Conservation (phyloP, 2,797 vertebrate species). For the Jordanella pulchra region DNA sequence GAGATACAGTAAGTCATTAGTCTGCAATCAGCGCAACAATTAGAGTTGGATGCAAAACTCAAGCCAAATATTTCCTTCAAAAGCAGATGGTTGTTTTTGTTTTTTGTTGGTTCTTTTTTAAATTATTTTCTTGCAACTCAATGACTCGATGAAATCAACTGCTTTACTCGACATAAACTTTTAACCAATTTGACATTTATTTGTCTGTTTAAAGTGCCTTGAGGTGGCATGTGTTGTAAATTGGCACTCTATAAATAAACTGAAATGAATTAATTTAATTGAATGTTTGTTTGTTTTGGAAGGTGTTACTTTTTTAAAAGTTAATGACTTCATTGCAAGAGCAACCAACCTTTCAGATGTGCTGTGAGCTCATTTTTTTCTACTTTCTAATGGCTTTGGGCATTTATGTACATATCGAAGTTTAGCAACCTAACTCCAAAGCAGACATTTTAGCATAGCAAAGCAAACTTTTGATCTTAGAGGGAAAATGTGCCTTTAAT, state of each 20-base stretch:
- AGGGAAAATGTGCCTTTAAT: constrained; percentile 65
- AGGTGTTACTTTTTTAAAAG: no score
- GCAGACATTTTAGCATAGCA: constrained; percentile 46
- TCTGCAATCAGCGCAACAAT: not conserved
- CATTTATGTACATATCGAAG: constrained; percentile 47
- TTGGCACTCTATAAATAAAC: no score
- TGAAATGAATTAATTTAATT: no score
- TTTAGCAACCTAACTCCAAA: constrained; percentile 33
- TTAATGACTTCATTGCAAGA: not conserved
- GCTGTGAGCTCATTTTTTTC: constrained; percentile 7
- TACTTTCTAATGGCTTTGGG: constrained; percentile 43
- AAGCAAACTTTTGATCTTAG: constrained; percentile 55
- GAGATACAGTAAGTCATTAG: constrained; percentile 22
- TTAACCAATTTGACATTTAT: no score
- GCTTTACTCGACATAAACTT: no score
- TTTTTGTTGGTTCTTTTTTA: no score
- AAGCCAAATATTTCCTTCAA: constrained; percentile 22
- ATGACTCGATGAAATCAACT: no score
- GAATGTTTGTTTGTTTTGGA: no score
- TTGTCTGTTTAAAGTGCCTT: no score
- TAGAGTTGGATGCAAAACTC: constrained; percentile 1
- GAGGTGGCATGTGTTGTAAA: no score
- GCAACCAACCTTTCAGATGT: not conserved
- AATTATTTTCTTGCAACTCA: no score
- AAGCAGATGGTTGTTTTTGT: constrained; percentile 37